phyloP scores from a whole-genome alignment of 35 echinoderm and acorn worm genomes.

The Heliocidaris tuberculata region DNA sequence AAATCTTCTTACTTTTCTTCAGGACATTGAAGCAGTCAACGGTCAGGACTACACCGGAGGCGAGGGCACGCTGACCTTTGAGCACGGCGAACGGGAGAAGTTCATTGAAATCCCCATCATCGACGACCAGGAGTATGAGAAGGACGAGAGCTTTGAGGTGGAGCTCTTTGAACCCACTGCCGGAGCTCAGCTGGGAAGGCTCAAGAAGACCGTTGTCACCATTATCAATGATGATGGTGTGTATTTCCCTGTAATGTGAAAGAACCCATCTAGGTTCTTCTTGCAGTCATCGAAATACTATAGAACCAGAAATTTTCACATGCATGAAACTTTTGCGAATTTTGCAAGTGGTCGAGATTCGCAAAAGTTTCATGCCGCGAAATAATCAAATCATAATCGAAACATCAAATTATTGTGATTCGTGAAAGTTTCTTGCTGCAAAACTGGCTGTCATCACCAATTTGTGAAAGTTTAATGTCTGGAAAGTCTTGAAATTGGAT shows the following conservation, averaged over 20 bases:
- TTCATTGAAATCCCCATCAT: conserved; percentile 93
- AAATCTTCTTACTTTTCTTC: not conserved
- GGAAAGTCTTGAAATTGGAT: too few species aligned
- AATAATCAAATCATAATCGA: too few species aligned
- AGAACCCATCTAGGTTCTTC: too few species aligned
- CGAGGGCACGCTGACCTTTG: conserved; percentile 80
- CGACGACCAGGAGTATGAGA: conserved; percentile 97
- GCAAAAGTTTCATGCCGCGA: too few species aligned
- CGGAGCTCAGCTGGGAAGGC: conserved; percentile 74
- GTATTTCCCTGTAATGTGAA: not conserved
- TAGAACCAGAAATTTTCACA: too few species aligned
- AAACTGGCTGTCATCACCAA: too few species aligned
- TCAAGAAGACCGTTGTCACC: conserved; percentile 96
- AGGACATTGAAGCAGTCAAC: conserved; percentile 85
- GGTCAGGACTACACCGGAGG: conserved; percentile 87
- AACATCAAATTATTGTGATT: too few species aligned
- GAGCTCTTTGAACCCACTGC: conserved; percentile 86
- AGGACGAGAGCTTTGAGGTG: conserved; percentile 94
- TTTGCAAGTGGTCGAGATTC: too few species aligned
- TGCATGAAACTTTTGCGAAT: too few species aligned
- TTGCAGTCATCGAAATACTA: too few species aligned
- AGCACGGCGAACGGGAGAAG: conserved; percentile 92
- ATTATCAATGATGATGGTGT: conserved; percentile 98
- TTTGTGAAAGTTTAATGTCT: too few species aligned
- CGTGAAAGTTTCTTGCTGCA: too few species aligned